Conservation (phyloP, 2,797 vertebrate genomes). For the Tenualosa thibaudeaui region DNA sequence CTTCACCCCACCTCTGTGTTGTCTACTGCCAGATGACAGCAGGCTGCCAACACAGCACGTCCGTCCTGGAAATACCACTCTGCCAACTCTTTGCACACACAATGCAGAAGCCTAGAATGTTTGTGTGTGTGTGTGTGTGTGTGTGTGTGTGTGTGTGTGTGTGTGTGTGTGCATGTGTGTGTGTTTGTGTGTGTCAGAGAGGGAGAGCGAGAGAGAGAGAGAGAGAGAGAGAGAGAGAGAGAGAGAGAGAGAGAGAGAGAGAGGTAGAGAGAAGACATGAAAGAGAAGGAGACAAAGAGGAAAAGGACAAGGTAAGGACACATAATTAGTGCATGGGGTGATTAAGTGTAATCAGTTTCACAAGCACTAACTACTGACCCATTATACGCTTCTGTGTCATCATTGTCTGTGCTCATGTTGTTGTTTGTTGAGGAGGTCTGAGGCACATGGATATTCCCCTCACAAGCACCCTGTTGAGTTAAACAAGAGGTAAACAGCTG, state of each 20-base stretch:
- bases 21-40: conserved; percentile 91
- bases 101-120: conserved; percentile 78
- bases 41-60: conserved; percentile 84
- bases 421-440: conserved; percentile 66
- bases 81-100: conserved; percentile 85
- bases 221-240: conserved; percentile 13
- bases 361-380: conserved; percentile 67
- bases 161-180: neutral
- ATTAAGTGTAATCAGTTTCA: neutral
- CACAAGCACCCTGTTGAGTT: conserved; percentile 84
- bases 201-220: conserved; percentile 1
- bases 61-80: conserved; percentile 96
- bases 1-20: conserved; percentile 78
- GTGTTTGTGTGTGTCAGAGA: neutral
- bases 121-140: neutral
- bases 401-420: conserved; percentile 67
- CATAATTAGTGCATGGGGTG: neutral
- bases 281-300: neutral
- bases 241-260: neutral
- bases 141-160: neutral
- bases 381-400: conserved; percentile 80
- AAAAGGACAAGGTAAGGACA: neutral
- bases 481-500: neutral
- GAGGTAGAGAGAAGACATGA: neutral
- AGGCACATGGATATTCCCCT: conserved; percentile 86